Evolutionary conservation across 2,888 invertebrate species (phyloP), one percentile per base, ranked within the genome.

Genomic region (Rhodophaea formosa): DNA sequence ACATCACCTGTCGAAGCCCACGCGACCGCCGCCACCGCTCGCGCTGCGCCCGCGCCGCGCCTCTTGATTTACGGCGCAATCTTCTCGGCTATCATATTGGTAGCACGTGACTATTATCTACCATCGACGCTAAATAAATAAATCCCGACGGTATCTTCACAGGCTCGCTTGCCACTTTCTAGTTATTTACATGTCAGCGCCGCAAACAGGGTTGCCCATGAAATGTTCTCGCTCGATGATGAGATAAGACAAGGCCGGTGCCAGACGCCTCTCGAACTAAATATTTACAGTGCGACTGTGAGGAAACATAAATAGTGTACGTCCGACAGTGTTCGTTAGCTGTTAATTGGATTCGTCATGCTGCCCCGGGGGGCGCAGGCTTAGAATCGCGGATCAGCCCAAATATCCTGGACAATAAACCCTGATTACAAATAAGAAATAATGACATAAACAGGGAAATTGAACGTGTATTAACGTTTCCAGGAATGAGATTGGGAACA

Each of bases 341-440:
- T 82, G 81, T 83, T 88, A 85, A 89, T 90, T 88, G 84, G 85
- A 83, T 84, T 83, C 82, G 82, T 86, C 85, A 86, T 86, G 76
- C 71, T 61, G 80, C 84, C 80, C 60, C 75, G 64, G 74, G 79
- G 77, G 66, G 72, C 16, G 23, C 52, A 29, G 29, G 29, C 29
- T 12, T 10, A 66, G 64, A 49, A 65, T 59, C 63, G 64, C 62
- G 62, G 67, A 70, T 72, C 66, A 60, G 58, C 62, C 65, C 44
- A 64, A 62, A 64, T 67, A 65, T 68, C 65, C 58, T 29, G 47
- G 57, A 65, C 64, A 65, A 60, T 65, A 59, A 59, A 61, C 59
- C 46, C 61, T 62, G 64, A 65, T 65, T 64, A 62, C 64, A 60
- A 66, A 51, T 51, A 35, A 51, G 35, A 51, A 49, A 35, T 51